Conservation (phyloP, 2,888 invertebrate genomes). For the Asteroscopus sphinx region DNA sequence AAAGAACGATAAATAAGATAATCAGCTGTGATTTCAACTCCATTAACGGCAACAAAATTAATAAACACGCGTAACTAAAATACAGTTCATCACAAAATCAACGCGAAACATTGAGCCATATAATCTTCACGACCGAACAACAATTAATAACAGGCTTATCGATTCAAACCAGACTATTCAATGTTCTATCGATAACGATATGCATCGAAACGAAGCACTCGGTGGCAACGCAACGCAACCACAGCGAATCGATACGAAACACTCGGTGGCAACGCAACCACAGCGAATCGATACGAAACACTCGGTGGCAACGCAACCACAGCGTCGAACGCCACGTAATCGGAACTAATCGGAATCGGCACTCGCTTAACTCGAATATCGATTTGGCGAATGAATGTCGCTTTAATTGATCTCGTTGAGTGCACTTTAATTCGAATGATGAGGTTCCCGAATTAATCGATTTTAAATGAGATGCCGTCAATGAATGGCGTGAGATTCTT, state of each 20-base stretch:
- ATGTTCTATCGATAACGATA: conserved; percentile 25
- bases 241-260: too few species aligned
- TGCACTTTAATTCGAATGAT: conserved; percentile 69
- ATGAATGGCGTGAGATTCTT: neutral
- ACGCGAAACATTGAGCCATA: conserved; percentile 25
- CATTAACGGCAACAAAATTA: conserved; percentile 2
- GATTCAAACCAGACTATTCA: conserved; percentile 36
- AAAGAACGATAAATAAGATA: too few species aligned
- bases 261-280: too few species aligned
- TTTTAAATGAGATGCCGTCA: conserved; percentile 40
- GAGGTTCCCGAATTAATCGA: conserved; percentile 65
- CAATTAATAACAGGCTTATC: conserved; percentile 48
- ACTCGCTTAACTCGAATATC: conserved; percentile 64
- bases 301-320: conserved; percentile 40
- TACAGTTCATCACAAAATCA: conserved; percentile 26
- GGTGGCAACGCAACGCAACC: conserved; percentile 37
- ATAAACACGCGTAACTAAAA: neutral
- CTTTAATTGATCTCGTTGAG: conserved; percentile 70
- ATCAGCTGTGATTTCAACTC: neutral
- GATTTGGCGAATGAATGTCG: conserved; percentile 68
- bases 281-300: conserved; percentile 45
- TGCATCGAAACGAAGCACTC: conserved; percentile 43
- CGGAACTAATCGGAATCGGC: conserved; percentile 60
- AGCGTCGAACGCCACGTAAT: conserved; percentile 47
- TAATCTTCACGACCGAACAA: conserved; percentile 41